Conservation (phyloP, 2,113 vertebrate species). For the Meriones unguiculatus region DNA sequence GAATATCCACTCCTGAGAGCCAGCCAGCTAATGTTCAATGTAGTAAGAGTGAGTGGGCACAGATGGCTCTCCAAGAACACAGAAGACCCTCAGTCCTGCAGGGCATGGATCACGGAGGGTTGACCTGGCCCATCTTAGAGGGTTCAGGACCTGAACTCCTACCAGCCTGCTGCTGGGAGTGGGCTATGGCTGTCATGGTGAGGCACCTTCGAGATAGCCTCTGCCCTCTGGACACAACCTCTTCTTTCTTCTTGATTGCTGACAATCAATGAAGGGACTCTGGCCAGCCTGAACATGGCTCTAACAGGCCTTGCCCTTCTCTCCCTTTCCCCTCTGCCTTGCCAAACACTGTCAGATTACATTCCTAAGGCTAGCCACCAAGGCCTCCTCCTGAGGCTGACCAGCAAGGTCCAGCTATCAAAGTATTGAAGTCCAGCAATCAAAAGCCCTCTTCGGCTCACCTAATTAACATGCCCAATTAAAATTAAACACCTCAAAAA, state of each 20-base stretch:
- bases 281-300: not conserved
- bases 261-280: not conserved
- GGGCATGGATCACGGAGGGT: not conserved
- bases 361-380: not conserved
- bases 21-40: not conserved
- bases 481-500: not conserved
- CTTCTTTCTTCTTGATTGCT: not conserved
- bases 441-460: not conserved
- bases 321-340: not conserved
- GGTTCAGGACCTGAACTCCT: not conserved
- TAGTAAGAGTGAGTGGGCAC: not conserved
- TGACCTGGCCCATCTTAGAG: not conserved
- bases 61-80: not conserved
- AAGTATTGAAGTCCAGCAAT: not conserved
- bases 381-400: not conserved
- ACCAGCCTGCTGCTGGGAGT: not conserved
- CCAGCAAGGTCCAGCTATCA: not conserved
- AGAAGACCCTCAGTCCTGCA: not conserved
- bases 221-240: not conserved
- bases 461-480: not conserved
- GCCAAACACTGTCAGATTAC: not conserved
- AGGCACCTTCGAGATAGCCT: not conserved
- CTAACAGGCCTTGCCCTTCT: not conserved
- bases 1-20: not conserved
- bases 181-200: too few relatives aligned